Conservation (phyloP, 2,888 invertebrate species). For the Drosophila algonquin region DNA sequence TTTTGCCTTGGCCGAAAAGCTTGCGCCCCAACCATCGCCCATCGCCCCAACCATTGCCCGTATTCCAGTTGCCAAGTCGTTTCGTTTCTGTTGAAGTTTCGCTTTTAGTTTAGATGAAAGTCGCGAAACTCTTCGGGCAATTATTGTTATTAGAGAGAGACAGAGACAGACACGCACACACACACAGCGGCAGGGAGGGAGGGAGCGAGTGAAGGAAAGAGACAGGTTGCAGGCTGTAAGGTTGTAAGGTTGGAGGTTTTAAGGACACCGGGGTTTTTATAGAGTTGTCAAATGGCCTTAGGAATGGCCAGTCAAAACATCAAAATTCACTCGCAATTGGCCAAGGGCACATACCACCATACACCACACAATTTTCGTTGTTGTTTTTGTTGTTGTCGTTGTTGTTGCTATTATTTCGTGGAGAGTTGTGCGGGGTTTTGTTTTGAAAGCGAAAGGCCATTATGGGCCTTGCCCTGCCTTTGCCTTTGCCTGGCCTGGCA, state of each 20-base stretch:
- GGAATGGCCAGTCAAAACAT: slow-evolving; percentile 53
- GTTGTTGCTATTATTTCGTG: slow-evolving; percentile 4
- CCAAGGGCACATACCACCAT: slow-evolving; percentile 58
- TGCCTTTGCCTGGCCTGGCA: slow-evolving; percentile 29
- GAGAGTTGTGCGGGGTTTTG: slow-evolving; percentile 56
- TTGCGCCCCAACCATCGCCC: slow-evolving; percentile 23
- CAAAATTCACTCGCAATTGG: slow-evolving; percentile 60
- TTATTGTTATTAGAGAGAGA: slow-evolving; percentile 25
- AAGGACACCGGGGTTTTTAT: slow-evolving; percentile 51
- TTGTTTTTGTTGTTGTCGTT: background rate
- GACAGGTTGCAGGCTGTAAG: background rate
- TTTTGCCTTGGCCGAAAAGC: slow-evolving; percentile 27
- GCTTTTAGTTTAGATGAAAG: slow-evolving; percentile 43
- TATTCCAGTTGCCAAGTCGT: slow-evolving; percentile 45
- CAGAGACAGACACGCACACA: background rate
- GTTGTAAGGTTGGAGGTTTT: slow-evolving; percentile 7
- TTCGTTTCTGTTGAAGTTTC: slow-evolving; percentile 31
- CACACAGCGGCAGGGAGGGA: background rate
- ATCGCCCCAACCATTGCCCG: slow-evolving; percentile 20
- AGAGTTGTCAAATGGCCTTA: slow-evolving; percentile 64
- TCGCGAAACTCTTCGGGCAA: slow-evolving; percentile 44
- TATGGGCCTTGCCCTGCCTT: slow-evolving; percentile 52
- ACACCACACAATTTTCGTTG: slow-evolving; percentile 1
- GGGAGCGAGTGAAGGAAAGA: no score
- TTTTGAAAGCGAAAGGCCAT: slow-evolving; percentile 77